Conservation (phyloP, 1,140 invertebrate species). For the Musca domestica region DNA sequence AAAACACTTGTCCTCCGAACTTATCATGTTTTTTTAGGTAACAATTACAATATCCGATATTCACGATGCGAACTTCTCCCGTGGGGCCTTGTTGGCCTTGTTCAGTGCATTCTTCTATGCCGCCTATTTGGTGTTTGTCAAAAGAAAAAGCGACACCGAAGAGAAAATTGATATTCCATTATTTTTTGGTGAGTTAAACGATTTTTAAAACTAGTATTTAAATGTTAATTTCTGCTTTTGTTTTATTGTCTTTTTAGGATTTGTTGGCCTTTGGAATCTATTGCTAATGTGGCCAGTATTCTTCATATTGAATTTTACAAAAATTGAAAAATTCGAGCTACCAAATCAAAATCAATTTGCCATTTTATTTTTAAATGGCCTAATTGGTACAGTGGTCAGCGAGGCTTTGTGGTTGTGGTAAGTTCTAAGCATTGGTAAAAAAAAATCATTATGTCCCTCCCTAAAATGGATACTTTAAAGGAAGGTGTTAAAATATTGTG, state of each 20-base stretch:
- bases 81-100: conserved; percentile 73
- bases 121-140: conserved; percentile 77
- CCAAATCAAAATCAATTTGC: conserved; percentile 76
- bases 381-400: conserved; percentile 83
- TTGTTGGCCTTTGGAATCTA: conserved; percentile 82
- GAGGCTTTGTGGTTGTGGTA: conserved; percentile 88
- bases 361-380: conserved; percentile 76
- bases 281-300: conserved; percentile 83
- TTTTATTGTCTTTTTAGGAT: conserved; percentile 61
- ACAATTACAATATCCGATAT: conserved; percentile 72
- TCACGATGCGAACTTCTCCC: conserved; percentile 62
- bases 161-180: conserved; percentile 86
- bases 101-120: conserved; percentile 83
- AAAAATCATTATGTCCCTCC: neutral
- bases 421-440: conserved; percentile 30
- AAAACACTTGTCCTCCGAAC: conserved; percentile 16
- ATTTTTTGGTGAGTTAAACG: conserved; percentile 73
- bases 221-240: conserved; percentile 7
- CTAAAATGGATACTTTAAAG: too few relatives aligned
- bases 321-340: conserved; percentile 77
- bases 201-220: conserved; percentile 18
- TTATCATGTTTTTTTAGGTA: conserved; percentile 59
- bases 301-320: conserved; percentile 75
- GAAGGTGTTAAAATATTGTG: too few relatives aligned
- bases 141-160: conserved; percentile 78